phyloP scores from a whole-genome alignment of 2,888 invertebrate genomes.

The Drosophila macrothrix region DNA sequence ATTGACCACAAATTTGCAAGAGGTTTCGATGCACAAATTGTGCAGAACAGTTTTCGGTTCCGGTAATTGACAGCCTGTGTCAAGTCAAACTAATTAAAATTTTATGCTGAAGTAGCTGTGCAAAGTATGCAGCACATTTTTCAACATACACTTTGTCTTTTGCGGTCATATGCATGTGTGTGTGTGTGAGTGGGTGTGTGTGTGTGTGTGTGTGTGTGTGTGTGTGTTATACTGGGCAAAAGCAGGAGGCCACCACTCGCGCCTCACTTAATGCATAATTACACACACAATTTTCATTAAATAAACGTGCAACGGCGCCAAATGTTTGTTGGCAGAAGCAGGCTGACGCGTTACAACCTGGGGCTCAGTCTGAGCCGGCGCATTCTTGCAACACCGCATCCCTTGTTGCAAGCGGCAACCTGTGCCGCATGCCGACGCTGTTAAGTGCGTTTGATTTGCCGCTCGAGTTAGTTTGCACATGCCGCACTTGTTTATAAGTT shows the following conservation, averaged over 20 bases:
- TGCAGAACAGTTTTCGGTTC: conserved; percentile 5
- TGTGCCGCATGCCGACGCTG: conserved; percentile 39
- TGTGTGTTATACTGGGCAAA: conserved; percentile 44
- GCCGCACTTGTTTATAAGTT: conserved; percentile 79
- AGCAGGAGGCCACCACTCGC: conserved; percentile 39
- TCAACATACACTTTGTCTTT: conserved; percentile 19
- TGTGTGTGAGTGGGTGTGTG: conserved; percentile 4
- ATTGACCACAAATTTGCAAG: conserved; percentile 51
- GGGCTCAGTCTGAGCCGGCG: conserved; percentile 8
- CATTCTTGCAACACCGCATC: conserved; percentile 45
- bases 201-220: conserved; percentile 3
- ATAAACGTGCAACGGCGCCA: conserved; percentile 69
- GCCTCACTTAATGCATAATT: conserved; percentile 76
- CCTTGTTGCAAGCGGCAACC: conserved; percentile 37
- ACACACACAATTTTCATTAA: conserved; percentile 81
- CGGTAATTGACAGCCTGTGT: conserved; percentile 49
- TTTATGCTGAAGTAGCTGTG: conserved; percentile 64
- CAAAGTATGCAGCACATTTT: conserved; percentile 65
- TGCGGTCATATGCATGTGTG: conserved; percentile 3
- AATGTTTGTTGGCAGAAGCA: conserved; percentile 69
- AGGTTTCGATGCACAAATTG: conserved; percentile 23
- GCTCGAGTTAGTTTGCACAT: conserved; percentile 79
- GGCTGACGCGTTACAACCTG: conserved; percentile 29
- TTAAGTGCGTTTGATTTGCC: conserved; percentile 79
- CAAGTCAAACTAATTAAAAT: conserved; percentile 76